These are phyloP conservation scores for Aptenodytes patagonicus DNA, from an alignment of 2,113 vertebrate species.

Conservation along the genomic window DNA sequence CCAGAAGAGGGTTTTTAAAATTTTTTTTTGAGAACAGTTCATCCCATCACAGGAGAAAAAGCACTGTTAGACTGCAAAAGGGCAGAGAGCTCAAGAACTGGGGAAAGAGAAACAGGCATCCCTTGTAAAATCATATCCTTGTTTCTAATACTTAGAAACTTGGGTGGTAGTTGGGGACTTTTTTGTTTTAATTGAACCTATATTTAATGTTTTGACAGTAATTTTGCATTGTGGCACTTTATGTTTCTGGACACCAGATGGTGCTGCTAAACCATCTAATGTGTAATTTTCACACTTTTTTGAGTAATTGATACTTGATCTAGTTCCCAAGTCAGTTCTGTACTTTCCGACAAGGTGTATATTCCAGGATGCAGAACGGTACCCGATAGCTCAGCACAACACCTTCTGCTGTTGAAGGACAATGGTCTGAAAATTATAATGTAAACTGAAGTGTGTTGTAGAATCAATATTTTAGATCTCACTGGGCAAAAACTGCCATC, in stretches of 20 bases:
- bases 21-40: neutral
- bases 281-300: neutral
- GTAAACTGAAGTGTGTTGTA: too few species aligned
- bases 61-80: neutral
- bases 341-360: neutral
- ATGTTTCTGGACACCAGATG: constrained; percentile 50
- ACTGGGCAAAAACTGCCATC: neutral
- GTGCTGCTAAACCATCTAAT: constrained; percentile 33
- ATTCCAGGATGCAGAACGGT: neutral
- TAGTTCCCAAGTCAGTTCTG: neutral
- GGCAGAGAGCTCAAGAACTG: neutral
- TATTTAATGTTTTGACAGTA: neutral
- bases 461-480: neutral
- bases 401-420: neutral
- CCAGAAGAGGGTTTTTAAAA: neutral
- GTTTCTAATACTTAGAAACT: neutral
- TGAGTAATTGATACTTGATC: neutral
- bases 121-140: neutral
- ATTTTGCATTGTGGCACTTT: neutral
- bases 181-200: neutral
- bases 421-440: neutral
- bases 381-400: neutral
- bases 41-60: neutral
- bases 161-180: neutral
- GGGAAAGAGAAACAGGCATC: neutral